These are phyloP conservation scores for Aphelocoma coerulescens DNA, from an alignment of 2,113 vertebrate species.

Conservation along the genomic window DNA sequence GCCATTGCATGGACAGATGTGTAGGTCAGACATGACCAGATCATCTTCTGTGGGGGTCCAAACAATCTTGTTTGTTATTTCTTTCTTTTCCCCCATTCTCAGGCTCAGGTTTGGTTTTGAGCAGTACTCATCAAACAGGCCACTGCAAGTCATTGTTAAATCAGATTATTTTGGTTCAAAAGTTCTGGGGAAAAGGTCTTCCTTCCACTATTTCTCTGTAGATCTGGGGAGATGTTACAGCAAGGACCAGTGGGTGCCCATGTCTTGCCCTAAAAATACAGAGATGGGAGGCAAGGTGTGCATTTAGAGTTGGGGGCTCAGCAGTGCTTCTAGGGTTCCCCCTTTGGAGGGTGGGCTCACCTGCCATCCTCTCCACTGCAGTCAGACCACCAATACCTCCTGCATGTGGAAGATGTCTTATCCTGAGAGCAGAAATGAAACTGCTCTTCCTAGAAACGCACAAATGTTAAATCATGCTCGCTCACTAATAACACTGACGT, in stretches of 20 bases:
- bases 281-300: neutral
- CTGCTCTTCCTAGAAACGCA: neutral
- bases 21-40: fast-evolving
- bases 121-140: neutral
- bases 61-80: neutral
- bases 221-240: neutral
- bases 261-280: neutral
- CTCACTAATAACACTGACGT: neutral
- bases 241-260: neutral
- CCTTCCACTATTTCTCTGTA: neutral
- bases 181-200: neutral
- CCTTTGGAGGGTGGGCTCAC: fast-evolving
- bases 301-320: neutral
- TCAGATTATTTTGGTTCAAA: neutral
- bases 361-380: neutral
- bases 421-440: neutral
- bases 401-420: neutral
- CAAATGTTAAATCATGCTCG: neutral
- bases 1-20: neutral
- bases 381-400: neutral
- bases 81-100: neutral
- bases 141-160: neutral
- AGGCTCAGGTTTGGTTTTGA: neutral
- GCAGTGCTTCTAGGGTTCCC: neutral
- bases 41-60: neutral